Evolutionary conservation across 2,888 invertebrate species (phyloP), one percentile per base, ranked within the genome.

Genomic region (Chrysolina americana): DNA sequence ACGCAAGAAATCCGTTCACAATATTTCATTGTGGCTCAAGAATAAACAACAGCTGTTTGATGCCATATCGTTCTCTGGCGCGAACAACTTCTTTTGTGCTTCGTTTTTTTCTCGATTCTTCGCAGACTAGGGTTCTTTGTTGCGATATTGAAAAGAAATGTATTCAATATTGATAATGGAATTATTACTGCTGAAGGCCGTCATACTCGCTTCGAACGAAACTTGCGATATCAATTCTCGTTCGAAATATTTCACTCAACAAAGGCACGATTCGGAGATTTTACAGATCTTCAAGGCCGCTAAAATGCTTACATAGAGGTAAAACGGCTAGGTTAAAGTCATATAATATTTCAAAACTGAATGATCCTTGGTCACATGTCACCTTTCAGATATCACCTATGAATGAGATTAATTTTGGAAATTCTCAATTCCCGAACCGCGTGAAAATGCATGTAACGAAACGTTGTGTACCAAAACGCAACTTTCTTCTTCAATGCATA

Each of bases 11-110:
- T 53, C 53, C 21, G 11, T 53, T 5, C 21, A 21, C 53, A 53
- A 23, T 53, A 53, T 53, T 53, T 53, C 53, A 53, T 53, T 53
- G 53, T 53, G 53, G 53, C 11, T 11, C 19, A 53, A 53, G 53
- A 53, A 53, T 53, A 53, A 53, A 53, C 53, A 53, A 53, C 53
- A 53, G 53, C 53, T 53, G 53, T 53, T 53, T 19, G 19, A 53
- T 53, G 21, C 21, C 53, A 53, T 53, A 53, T 53, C 53, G 48
- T 48, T 17, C 48, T 9, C 17, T n/a, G 17, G 8, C 48, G 53
- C 53, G 53, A 53, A 53, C 53, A 23, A 53, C 23, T 53, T 21
- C 53, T 53, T 53, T 53, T 13, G 53, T 53, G 53, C 19, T 53
- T 53, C n/a, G n/a, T n/a, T 21, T 53, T 53, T 44, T 53, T 53